Conservation (phyloP, 2,113 vertebrate species). For the Cynocephalus volans region DNA sequence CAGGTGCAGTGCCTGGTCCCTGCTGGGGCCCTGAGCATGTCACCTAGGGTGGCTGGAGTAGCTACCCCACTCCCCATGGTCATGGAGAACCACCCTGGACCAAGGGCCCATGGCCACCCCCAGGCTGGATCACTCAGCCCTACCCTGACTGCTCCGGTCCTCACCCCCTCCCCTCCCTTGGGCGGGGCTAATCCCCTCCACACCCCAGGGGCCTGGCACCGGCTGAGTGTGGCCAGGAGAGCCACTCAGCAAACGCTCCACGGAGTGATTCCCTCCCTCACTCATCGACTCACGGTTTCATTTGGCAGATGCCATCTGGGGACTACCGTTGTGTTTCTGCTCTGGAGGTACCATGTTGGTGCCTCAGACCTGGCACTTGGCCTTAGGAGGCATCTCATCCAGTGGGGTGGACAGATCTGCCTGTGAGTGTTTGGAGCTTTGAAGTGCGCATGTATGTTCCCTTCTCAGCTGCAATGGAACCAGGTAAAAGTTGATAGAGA, state of each 20-base stretch:
- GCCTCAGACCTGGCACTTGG: neutral
- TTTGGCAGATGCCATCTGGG: rapidly evolving
- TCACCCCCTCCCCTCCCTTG: neutral
- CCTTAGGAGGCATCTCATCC: rapidly evolving
- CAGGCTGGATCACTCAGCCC: neutral
- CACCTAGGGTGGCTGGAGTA: rapidly evolving
- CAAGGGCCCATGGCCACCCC: neutral
- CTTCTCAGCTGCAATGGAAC: too few species aligned
- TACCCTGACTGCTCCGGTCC: neutral
- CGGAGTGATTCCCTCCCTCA: rapidly evolving
- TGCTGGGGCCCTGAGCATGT: neutral
- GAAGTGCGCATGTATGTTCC: rapidly evolving
- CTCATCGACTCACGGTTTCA: neutral
- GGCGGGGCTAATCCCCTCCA: neutral
- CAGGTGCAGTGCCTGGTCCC: neutral
- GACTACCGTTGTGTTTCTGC: rapidly evolving
- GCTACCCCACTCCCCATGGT: neutral
- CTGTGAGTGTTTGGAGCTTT: rapidly evolving
- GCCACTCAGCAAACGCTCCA: rapidly evolving
- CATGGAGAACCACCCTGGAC: neutral
- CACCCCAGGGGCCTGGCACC: neutral
- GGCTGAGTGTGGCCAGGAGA: rapidly evolving
- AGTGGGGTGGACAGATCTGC: neutral
- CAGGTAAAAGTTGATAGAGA: neutral
- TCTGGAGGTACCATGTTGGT: rapidly evolving